A percentile compares a stretch with the other conserved stretches of the same genome.
Evolutionary conservation across 2,888 invertebrate species (phyloP).

Genomic region (Leucania comma): DNA sequence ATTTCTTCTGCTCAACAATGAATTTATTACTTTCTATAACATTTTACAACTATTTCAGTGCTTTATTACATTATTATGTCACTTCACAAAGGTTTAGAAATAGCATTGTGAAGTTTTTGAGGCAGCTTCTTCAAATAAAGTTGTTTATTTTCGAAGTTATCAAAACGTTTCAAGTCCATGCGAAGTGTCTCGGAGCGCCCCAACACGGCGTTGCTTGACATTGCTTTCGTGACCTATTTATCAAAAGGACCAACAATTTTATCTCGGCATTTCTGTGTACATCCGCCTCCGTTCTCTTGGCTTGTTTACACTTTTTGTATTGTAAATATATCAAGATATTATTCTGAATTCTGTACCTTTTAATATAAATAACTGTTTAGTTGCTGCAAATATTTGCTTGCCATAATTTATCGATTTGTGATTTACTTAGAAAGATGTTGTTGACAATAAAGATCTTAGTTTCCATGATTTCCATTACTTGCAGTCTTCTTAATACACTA

Average conservation of each 20-base stretch:
- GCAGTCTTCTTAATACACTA: not conserved
- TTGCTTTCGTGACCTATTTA: conserved; percentile 80
- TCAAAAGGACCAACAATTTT: conserved; percentile 76
- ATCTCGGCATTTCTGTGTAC: conserved; percentile 71
- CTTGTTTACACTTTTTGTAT: conserved; percentile 72
- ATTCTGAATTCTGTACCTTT: conserved; percentile 64
- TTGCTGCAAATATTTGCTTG: conserved; percentile 57
- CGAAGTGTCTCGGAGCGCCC: conserved; percentile 65
- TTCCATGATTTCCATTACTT: not conserved
- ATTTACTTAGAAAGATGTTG: conserved; percentile 33
- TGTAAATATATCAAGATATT: conserved; percentile 74
- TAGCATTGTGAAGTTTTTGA: conserved; percentile 16
- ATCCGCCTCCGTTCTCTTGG: conserved; percentile 67
- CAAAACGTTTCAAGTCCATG: conserved; percentile 58
- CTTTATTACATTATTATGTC: conserved; percentile 17
- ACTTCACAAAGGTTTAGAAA: conserved; percentile 12
- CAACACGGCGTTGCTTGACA: conserved; percentile 67
- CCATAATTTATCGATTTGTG: conserved; percentile 51
- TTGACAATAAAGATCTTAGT: not conserved
- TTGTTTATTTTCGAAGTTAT: conserved; percentile 58
- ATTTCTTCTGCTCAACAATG: conserved; percentile 18
- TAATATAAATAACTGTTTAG: conserved; percentile 66
- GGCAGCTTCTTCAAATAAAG: conserved; percentile 34
- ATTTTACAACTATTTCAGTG: conserved; percentile 21
- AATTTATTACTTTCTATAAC: conserved; percentile 25